Base-by-base conservation (phyloP, 2,888 invertebrate species). In the Lamproptera curius region DNA sequence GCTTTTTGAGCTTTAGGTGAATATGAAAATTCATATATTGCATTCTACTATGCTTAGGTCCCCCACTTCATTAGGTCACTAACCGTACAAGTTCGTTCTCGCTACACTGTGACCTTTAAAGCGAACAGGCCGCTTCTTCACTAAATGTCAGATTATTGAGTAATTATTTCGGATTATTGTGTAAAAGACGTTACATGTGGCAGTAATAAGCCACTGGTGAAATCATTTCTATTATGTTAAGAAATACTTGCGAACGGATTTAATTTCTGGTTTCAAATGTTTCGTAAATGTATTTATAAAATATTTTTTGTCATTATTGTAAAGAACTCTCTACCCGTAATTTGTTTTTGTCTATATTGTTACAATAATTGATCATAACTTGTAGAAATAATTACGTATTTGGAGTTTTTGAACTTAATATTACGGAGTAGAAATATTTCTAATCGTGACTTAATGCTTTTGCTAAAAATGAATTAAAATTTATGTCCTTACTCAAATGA, bases 131-230 rank as follows among this genome's bases (percentile, higher is more conserved):
- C 62, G 63, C 73, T 63, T 73, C 75, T 62, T 63, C 61, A 59
- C 62, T 56, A 80, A 82, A 80, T 80, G 77, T 69, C 77, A 80
- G 56, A 54, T 55, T 54, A 69, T 81, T 78, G 73, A 70, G 79
- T 72, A 79, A 80, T 76, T 75, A 71, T 57, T 61, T 55, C 51
- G 54, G 48, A 37, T 33, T 15, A 31, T 47, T 47, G 42, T 38
- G 47, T 48, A 42, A 49, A 39, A 16, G 15, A 20, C 35, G 39
- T 44, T 50, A 44, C 50, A 33, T 35, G n/a, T 14, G 28, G 16
- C 26, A 33, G 34, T 31, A 31, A 37, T 42, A 33, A 40, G 26
- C 10, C n/a, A 31, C 2, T 42, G 42, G 14, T 9, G 47, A 38
- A 48, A 48, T 38, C 28, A 17, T 16, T 41, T 37, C 5, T 34